Evolutionary conservation across 2,113 vertebrate species (phyloP).

Genomic region (Tragulus kanchil): DNA sequence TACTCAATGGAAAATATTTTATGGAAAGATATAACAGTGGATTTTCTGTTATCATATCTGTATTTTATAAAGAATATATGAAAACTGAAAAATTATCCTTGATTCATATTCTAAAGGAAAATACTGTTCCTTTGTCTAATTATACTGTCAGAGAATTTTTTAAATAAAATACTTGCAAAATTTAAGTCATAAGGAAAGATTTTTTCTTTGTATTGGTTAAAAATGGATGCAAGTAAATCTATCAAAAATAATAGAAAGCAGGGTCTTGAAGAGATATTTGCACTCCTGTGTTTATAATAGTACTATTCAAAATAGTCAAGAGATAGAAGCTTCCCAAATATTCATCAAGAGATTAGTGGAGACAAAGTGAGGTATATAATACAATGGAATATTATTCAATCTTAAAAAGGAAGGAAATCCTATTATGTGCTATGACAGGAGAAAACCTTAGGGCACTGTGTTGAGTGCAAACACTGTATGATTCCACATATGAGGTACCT

Average conservation of each 20-base stretch:
- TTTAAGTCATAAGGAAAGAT: not conserved
- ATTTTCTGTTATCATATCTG: not conserved
- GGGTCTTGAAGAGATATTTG: not conserved
- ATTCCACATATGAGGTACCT: not conserved
- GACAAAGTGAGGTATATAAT: not conserved
- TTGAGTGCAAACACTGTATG: not conserved
- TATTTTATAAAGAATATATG: not conserved
- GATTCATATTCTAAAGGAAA: not conserved
- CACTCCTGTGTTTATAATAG: not conserved
- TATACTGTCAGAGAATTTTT: not conserved
- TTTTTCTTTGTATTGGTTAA: not conserved
- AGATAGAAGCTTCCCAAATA: not conserved
- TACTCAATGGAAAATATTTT: not conserved
- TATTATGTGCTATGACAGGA: not conserved
- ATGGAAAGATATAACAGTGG: not conserved
- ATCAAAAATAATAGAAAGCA: not conserved
- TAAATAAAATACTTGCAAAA: not conserved
- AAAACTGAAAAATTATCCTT: not conserved
- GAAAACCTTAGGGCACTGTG: not conserved
- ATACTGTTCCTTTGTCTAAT: not conserved
- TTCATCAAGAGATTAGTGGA: not conserved
- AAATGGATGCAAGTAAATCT: not conserved
- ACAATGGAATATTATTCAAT: not conserved
- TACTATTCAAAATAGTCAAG: not conserved
- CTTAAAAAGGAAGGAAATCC: not conserved